Conservation (phyloP, 2,113 vertebrate species). For the Sus scrofa region DNA sequence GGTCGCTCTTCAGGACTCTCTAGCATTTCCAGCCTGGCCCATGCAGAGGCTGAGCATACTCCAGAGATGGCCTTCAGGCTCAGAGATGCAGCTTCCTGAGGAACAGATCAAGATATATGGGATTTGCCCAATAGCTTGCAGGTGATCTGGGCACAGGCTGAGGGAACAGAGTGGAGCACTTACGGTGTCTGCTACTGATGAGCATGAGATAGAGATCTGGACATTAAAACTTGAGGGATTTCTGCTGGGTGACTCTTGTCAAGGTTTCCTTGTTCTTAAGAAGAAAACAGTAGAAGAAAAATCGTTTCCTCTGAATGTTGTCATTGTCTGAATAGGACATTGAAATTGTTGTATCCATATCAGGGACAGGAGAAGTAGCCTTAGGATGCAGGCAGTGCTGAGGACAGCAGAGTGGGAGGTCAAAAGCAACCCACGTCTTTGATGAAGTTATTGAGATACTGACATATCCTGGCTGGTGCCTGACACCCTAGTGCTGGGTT, state of each 20-base stretch:
- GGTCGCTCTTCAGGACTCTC: background rate
- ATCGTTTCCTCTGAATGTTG: background rate
- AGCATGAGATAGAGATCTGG: background rate
- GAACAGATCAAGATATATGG: background rate
- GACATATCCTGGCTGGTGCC: rapidly evolving
- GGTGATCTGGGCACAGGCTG: rapidly evolving
- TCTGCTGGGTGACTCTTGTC: background rate
- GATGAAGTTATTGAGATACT: background rate
- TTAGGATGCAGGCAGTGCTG: background rate
- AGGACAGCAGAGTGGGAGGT: background rate
- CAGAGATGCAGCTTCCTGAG: background rate
- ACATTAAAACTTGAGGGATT: background rate
- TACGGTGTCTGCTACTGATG: rapidly evolving
- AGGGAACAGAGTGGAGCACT: too few relatives aligned
- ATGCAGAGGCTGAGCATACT: background rate
- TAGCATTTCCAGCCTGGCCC: background rate
- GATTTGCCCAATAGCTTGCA: background rate
- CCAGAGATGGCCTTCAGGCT: background rate
- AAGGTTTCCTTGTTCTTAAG: background rate
- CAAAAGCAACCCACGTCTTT: background rate
- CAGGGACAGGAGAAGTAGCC: background rate
- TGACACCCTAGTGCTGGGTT: rapidly evolving
- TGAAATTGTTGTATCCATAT: background rate
- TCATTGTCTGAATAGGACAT: background rate
- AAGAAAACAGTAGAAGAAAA: background rate